These are phyloP conservation scores for Lamellibrachia luymesi DNA, from an alignment of 1,140 invertebrate genomes.

Conservation along the genomic window DNA sequence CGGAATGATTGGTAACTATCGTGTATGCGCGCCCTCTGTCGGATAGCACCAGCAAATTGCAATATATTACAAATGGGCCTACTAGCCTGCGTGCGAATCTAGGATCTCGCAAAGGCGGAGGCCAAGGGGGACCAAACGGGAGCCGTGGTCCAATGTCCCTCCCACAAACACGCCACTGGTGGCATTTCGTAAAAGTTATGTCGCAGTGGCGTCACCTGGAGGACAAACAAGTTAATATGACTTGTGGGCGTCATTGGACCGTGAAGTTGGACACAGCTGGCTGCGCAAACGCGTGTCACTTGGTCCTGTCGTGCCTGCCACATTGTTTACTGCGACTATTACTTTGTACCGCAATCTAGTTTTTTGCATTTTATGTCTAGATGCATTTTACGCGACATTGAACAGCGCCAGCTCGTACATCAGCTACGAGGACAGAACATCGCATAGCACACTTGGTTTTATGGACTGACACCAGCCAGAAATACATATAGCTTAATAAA, in stretches of 20 bases:
- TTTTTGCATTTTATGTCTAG: neutral
- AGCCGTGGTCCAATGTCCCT: no score
- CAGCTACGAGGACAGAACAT: neutral
- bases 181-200: neutral
- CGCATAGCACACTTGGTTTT: neutral
- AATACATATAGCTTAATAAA: neutral
- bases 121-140: no score
- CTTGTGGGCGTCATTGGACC: neutral
- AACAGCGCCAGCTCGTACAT: neutral
- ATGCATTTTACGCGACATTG: neutral
- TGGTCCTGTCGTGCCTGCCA: neutral
- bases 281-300: neutral
- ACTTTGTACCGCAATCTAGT: neutral
- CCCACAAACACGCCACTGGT: neutral
- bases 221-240: neutral
- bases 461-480: neutral
- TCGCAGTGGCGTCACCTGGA: neutral
- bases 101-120: no score
- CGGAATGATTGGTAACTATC: neutral
- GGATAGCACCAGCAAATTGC: neutral
- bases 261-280: neutral
- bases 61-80: neutral
- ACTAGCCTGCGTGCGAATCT: no score
- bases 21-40: neutral
- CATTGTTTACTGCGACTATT: neutral